A percentile compares a stretch with the other conserved stretches of the same genome.
These are phyloP conservation scores for Anolis sagrei DNA, from an alignment of 2,113 vertebrate species.

Conservation along the genomic window DNA sequence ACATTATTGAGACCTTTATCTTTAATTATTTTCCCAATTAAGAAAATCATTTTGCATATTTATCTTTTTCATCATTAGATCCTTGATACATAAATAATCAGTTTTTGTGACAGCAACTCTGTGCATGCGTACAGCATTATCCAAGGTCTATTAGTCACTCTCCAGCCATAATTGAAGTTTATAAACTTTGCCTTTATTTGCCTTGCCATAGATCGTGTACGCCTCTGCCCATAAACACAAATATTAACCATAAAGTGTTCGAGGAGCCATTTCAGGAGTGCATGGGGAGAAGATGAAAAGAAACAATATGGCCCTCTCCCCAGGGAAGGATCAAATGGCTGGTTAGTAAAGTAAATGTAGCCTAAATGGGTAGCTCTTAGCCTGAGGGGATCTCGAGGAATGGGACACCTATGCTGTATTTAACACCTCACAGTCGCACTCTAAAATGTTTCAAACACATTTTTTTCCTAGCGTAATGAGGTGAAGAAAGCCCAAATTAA, in stretches of 20 bases:
- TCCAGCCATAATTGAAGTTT: conserved; percentile 47
- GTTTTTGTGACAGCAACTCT: background rate
- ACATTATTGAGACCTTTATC: background rate
- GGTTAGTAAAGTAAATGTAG: conserved; percentile 63
- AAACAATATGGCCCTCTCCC: conserved; percentile 63
- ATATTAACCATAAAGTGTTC: conserved; percentile 61
- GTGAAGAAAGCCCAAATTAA: conserved; percentile 43
- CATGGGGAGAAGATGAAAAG: conserved; percentile 71
- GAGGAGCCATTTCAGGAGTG: conserved; percentile 57
- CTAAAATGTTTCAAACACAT: conserved; percentile 34
- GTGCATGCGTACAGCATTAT: background rate
- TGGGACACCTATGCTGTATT: conserved; percentile 61
- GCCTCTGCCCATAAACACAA: conserved; percentile 58
- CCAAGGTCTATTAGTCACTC: conserved; percentile 44
- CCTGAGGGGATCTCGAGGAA: conserved; percentile 22
- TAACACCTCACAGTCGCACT: conserved; percentile 66
- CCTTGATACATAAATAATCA: background rate
- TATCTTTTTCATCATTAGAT: background rate
- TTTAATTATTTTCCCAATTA: background rate
- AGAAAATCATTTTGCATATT: background rate
- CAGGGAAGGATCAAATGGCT: conserved; percentile 72
- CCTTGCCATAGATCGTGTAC: conserved; percentile 34
- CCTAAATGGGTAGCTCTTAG: conserved; percentile 56
- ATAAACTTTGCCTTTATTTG: conserved; percentile 61
- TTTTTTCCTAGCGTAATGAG: conserved; percentile 37